A percentile compares a stretch with the other conserved stretches of the same genome.
Evolutionary conservation across 2,797 vertebrate species (phyloP).

Genomic region (Synaphobranchus kaupii): DNA sequence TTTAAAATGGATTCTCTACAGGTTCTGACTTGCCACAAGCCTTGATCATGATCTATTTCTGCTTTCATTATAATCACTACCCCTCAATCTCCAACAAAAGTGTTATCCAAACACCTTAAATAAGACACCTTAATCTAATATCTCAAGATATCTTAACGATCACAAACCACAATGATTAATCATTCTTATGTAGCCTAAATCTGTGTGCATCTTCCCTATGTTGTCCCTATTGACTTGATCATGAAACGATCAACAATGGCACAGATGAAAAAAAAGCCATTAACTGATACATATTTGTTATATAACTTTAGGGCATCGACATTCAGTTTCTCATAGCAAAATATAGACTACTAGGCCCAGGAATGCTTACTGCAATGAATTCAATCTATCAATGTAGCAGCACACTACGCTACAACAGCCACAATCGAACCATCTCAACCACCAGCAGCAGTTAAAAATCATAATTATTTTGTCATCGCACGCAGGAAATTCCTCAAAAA

Average conservation of each 20-base stretch:
- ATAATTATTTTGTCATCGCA: neutral
- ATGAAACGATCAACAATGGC: neutral
- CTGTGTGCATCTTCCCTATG: neutral
- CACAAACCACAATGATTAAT: neutral
- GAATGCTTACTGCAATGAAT: neutral
- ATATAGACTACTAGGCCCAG: neutral
- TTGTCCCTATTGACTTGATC: neutral
- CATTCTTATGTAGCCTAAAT: neutral
- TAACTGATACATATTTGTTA: neutral
- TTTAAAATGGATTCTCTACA: neutral
- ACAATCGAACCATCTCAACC: neutral
- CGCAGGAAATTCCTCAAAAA: neutral
- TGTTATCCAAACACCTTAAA: neutral
- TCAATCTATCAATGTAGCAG: neutral
- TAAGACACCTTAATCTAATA: neutral
- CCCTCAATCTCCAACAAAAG: neutral
- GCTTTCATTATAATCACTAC: constrained; percentile 3
- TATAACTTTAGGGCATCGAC: neutral
- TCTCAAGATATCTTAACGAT: neutral
- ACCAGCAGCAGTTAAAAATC: no score
- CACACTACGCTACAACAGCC: neutral
- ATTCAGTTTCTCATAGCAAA: neutral
- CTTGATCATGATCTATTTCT: neutral
- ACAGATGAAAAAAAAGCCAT: neutral
- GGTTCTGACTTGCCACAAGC: neutral